Evolutionary conservation across 2,113 vertebrate genomes (phyloP).

Genomic region (Catagonus wagneri): DNA sequence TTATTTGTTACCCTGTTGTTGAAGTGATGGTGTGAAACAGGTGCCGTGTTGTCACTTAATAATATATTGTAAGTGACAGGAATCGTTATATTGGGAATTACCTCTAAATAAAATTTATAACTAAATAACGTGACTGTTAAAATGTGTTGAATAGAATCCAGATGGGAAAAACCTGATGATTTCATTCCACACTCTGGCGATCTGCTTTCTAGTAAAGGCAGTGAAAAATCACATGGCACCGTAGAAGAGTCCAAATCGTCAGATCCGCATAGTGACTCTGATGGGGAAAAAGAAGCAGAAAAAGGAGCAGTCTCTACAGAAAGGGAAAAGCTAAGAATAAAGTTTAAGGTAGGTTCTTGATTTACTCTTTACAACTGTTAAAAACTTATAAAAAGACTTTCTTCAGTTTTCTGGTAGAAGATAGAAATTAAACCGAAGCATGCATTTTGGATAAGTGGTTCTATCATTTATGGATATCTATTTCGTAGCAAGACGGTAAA

Average conservation of each 20-base stretch:
- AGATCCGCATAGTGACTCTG: constrained; percentile 82
- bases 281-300: constrained; percentile 68
- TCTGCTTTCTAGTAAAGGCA: constrained; percentile 61
- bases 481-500: background rate
- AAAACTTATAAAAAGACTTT: background rate
- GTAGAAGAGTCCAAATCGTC: constrained; percentile 72
- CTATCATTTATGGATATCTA: background rate
- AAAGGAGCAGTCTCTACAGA: constrained; percentile 75
- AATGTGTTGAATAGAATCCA: constrained; percentile 92
- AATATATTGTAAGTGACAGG: constrained; percentile 17
- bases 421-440: constrained; percentile 26
- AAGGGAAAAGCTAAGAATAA: constrained; percentile 84
- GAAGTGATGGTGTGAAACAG: background rate
- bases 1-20: constrained; percentile 1
- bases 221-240: constrained; percentile 58
- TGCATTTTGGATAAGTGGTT: constrained; percentile 33
- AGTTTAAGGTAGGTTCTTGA: constrained; percentile 88
- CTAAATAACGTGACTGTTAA: constrained; percentile 77
- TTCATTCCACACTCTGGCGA: constrained; percentile 82
- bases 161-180: constrained; percentile 94
- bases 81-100: constrained; percentile 24
- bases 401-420: background rate
- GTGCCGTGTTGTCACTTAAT: background rate
- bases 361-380: constrained; percentile 43
- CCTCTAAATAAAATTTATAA: constrained; percentile 50